phyloP scores from a whole-genome alignment of 2,888 invertebrate species.

The Nineta flava region DNA sequence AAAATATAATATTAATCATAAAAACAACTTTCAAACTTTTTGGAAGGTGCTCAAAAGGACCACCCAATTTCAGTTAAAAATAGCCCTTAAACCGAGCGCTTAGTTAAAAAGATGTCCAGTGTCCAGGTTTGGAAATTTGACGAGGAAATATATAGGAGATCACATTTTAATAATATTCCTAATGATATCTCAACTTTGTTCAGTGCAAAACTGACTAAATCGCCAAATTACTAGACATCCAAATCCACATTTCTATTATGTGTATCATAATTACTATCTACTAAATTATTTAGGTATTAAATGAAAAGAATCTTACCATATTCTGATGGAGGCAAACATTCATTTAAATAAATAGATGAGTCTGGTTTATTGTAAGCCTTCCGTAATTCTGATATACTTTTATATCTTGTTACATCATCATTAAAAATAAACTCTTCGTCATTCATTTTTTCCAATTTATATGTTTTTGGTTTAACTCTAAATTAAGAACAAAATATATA shows the following conservation, averaged over 20 bases:
- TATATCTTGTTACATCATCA: slow-evolving; percentile 33
- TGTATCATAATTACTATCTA: slow-evolving; percentile 10
- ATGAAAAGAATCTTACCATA: slow-evolving; percentile 43
- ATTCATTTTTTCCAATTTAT: slow-evolving; percentile 43
- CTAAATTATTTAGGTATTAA: neutral
- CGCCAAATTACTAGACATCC: too few species aligned
- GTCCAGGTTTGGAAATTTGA: too few species aligned
- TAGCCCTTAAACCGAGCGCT: too few species aligned
- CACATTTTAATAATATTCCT: too few species aligned
- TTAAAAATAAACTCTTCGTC: slow-evolving; percentile 38
- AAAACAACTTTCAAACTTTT: neutral
- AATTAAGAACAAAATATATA: slow-evolving; percentile 15
- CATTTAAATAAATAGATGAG: slow-evolving; percentile 43
- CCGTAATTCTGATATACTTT: slow-evolving; percentile 44
- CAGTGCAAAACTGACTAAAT: too few species aligned
- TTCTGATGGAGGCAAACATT: slow-evolving; percentile 75
- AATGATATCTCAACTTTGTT: too few species aligned
- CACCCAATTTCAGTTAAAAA: too few species aligned
- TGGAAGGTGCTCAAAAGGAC: too few species aligned
- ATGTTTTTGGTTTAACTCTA: slow-evolving; percentile 51
- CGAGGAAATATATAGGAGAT: too few species aligned
- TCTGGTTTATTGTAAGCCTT: slow-evolving; percentile 43
- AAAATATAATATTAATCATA: slow-evolving; percentile 1
- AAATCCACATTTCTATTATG: too few species aligned
- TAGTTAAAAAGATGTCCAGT: too few species aligned